Percentiles rank a stretch among this genome's conserved stretches.
Conservation (phyloP, 2,113 vertebrate species). For the Helogale parvula region DNA sequence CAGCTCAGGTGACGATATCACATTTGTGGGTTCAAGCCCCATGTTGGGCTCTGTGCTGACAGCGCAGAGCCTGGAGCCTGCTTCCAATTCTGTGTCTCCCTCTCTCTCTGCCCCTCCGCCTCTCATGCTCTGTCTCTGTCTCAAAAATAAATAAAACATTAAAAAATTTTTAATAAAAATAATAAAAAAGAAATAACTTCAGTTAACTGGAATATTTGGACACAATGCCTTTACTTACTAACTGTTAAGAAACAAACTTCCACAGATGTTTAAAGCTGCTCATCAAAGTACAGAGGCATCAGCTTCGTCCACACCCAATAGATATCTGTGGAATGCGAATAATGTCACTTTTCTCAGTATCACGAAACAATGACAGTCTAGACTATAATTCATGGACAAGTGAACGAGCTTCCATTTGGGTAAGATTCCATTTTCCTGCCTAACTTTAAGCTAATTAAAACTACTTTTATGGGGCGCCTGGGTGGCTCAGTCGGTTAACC, state of each 20-base stretch:
- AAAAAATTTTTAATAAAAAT: too few species aligned
- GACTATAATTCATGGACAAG: neutral
- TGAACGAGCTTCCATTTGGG: neutral
- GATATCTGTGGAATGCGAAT: neutral
- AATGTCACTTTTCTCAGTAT: neutral
- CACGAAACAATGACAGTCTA: neutral
- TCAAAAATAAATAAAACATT: too few species aligned
- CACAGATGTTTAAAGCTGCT: neutral
- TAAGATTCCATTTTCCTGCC: neutral
- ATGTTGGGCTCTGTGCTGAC: too few species aligned
- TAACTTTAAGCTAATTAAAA: conserved; percentile 31
- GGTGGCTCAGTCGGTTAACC: too few species aligned
- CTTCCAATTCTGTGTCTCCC: too few species aligned
- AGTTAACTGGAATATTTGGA: neutral
- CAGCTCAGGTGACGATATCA: too few species aligned
- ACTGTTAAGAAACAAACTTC: conserved; percentile 25
- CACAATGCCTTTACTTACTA: conserved; percentile 10
- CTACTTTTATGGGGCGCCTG: neutral
- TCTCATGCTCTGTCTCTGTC: too few species aligned
- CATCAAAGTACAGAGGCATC: neutral
- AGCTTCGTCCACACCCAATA: neutral
- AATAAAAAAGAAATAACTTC: neutral
- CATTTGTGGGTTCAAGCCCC: too few species aligned
- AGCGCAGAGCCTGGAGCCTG: too few species aligned
- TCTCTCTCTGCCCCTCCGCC: too few species aligned